Conservation (phyloP, 2,888 invertebrate species). For the Caenorhabditis plicata region DNA sequence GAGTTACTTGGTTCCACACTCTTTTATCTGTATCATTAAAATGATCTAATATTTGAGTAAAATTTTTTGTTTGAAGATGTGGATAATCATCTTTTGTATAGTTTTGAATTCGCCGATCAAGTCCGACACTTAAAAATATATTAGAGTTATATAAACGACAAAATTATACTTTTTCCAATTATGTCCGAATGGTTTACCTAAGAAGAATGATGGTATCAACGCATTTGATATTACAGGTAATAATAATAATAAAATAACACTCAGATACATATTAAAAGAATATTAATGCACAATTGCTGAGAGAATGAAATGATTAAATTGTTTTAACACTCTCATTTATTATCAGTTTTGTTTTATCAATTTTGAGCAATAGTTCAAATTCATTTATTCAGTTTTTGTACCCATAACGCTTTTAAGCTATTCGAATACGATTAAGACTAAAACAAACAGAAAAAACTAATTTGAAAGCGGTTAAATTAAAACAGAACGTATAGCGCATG, state of each 20-base stretch:
- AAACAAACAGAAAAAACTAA: no score
- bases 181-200: conserved; percentile 8
- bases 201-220: conserved; percentile 15
- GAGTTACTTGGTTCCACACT: conserved; percentile 43
- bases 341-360: no score
- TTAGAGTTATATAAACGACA: not conserved
- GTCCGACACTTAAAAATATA: conserved; percentile 6
- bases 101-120: not conserved
- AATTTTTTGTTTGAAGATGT: conserved; percentile 24
- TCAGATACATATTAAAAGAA: conserved; percentile 1
- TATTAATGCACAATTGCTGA: no score
- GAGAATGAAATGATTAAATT: no score
- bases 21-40: conserved; percentile 44
- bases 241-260: conserved; percentile 4
- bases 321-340: no score
- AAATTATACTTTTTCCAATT: not conserved
- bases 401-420: no score
- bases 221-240: not conserved
- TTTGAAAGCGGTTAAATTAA: no score
- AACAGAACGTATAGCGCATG: no score
- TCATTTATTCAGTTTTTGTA: no score
- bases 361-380: no score
- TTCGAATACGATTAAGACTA: no score
- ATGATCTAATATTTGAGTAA: conserved; percentile 54
- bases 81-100: conserved; percentile 15